Base-by-base conservation (phyloP, 1,140 invertebrate species). In the Cydia pomonella region DNA sequence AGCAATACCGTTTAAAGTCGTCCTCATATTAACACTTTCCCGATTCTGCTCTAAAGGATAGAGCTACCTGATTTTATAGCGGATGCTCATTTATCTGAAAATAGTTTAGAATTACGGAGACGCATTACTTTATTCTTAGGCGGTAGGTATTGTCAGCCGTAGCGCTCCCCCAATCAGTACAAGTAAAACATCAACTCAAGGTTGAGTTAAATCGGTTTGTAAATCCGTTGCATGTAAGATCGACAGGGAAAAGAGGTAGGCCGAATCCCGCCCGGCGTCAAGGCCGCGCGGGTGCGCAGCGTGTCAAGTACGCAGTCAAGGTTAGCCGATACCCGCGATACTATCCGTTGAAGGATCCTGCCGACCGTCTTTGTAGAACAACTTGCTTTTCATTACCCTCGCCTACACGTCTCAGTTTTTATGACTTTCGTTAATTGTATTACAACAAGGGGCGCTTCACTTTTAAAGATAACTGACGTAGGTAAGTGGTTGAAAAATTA, bases 231-330 rank as follows among this genome's bases (percentile, higher is more conserved):
- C 53, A 59, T 12, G 53, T 59, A 59, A 59, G 53, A 59, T 59
- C n/a, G 53, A 4, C 23, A 23, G 21, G 53, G n/a, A 59, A 59
- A 59, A 12, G 18, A n/a, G 53, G 21, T 59, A 23, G 53, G 53
- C 21, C n/a, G 63, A 10, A 3, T 13, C 23, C 25, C 27, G 33
- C 27, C 27, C 64, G 29, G 16, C 10, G 16, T 23, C 64, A 69
- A 69, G 64, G 64, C n/a, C 64, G 29, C 64, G 29, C 64, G 27
- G 27, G 64, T 18, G 27, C 64, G 64, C 64, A 69, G 64, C 63
- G 63, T 41, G 64, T 69, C 64, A 69, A 69, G 64, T 69, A 69
- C 64, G 64, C 64, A 69, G 64, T 69, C 64, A 69, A 69, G 64
- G 64, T 38, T 18, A 23, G 16, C 64, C 64, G 29, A 69, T 69